These are phyloP conservation scores for Phasianus colchicus DNA, from an alignment of 2,113 vertebrate species.

Conservation along the genomic window DNA sequence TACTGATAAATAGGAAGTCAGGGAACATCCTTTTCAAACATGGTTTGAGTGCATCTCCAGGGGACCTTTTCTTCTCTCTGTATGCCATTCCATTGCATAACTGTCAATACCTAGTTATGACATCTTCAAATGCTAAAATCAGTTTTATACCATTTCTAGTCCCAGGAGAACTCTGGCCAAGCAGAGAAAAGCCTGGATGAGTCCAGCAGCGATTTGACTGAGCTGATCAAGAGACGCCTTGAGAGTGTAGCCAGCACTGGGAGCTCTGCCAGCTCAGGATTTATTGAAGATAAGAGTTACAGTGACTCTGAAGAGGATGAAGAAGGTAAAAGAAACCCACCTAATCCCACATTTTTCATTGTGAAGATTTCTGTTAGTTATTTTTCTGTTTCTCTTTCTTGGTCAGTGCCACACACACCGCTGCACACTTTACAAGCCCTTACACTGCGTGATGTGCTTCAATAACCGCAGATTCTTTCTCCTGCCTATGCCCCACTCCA, in stretches of 20 bases:
- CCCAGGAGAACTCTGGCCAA: conserved; percentile 80
- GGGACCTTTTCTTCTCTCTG: neutral
- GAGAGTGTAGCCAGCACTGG: conserved; percentile 94
- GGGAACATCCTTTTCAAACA: neutral
- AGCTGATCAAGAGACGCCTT: conserved; percentile 90
- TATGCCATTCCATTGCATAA: neutral
- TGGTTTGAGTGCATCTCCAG: neutral
- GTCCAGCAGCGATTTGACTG: conserved; percentile 85
- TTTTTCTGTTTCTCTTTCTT: neutral
- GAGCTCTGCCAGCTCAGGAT: conserved; percentile 94
- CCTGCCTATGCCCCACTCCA: neutral
- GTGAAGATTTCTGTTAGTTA: neutral
- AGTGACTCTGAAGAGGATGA: conserved; percentile 95
- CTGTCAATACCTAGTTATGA: neutral
- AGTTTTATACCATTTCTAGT: conserved; percentile 64
- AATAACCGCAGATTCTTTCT: neutral
- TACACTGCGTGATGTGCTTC: neutral
- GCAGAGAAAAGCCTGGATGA: conserved; percentile 78
- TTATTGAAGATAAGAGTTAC: conserved; percentile 96
- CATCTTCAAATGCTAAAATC: neutral
- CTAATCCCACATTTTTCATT: neutral
- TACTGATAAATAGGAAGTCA: neutral
- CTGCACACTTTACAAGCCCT: neutral
- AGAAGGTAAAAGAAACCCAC: conserved; percentile 83
- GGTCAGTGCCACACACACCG: neutral